Evolutionary conservation across 1,140 invertebrate species (phyloP).

Genomic region (Gryllus bimaculatus): DNA sequence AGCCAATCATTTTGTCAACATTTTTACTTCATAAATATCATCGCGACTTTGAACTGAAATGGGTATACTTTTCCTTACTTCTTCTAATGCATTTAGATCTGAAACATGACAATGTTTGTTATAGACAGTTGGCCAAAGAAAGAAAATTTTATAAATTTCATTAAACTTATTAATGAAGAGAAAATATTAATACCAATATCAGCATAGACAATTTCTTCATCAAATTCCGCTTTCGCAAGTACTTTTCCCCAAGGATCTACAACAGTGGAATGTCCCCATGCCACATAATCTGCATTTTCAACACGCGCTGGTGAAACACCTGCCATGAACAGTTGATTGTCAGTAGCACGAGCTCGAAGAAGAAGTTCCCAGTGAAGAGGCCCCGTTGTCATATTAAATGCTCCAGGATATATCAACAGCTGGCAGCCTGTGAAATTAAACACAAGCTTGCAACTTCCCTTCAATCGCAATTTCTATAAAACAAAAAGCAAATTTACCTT

Average conservation of each 20-base stretch:
- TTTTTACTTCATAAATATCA: constrained; percentile 59
- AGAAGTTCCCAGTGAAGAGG: constrained; percentile 87
- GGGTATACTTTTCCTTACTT: constrained; percentile 73
- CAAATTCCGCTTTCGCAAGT: constrained; percentile 49
- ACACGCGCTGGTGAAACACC: constrained; percentile 69
- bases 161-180: constrained; percentile 11
- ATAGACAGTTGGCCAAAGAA: constrained; percentile 15
- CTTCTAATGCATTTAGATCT: constrained; percentile 64
- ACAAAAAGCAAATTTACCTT: neutral
- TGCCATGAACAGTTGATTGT: constrained; percentile 76
- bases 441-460: neutral
- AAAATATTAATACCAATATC: constrained; percentile 53
- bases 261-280: constrained; percentile 80
- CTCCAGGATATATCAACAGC: constrained; percentile 81
- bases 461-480: neutral
- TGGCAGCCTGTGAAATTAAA: constrained; percentile 56
- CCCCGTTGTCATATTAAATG: constrained; percentile 93
- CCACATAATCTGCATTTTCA: constrained; percentile 61
- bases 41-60: constrained; percentile 61
- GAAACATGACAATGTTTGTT: constrained; percentile 29
- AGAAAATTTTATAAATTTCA: constrained; percentile 7
- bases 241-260: constrained; percentile 84
- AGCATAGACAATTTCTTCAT: constrained; percentile 59
- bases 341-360: constrained; percentile 66
- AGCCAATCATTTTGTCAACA: no score